Percentiles rank a stretch among this genome's conserved stretches.
Evolutionary conservation across 2,113 vertebrate genomes (phyloP).

Genomic region (Cephalopterus ornatus): DNA sequence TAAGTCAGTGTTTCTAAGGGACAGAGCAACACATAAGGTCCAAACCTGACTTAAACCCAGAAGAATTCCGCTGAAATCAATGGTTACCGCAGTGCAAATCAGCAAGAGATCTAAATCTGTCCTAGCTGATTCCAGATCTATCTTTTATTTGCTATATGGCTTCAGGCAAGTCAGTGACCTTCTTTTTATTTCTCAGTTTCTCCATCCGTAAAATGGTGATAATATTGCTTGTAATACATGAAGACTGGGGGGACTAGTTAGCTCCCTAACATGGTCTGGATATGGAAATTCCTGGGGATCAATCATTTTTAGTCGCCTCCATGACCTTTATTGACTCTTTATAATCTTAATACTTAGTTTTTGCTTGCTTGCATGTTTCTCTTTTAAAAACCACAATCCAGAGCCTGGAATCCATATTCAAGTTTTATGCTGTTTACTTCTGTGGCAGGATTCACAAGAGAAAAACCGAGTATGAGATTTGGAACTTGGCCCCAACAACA

Average conservation of each 20-base stretch:
- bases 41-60: neutral
- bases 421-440: neutral
- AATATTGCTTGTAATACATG: conserved; percentile 23
- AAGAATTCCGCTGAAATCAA: conserved; percentile 35
- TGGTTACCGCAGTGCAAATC: conserved; percentile 13
- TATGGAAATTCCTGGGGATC: neutral
- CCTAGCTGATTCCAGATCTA: conserved; percentile 69
- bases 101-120: conserved; percentile 62
- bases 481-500: neutral
- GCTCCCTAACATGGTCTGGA: neutral
- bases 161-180: conserved; percentile 66
- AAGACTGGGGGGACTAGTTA: neutral
- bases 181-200: conserved; percentile 66
- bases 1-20: neutral
- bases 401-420: neutral
- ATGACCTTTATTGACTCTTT: neutral
- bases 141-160: conserved; percentile 64
- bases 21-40: neutral
- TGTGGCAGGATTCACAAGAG: neutral
- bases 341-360: neutral
- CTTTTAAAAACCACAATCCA: neutral
- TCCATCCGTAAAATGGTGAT: conserved; percentile 61
- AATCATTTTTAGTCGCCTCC: neutral
- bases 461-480: neutral
- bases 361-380: neutral